phyloP scores from a whole-genome alignment of 2,113 vertebrate genomes.

The Seriola rivoliana region DNA sequence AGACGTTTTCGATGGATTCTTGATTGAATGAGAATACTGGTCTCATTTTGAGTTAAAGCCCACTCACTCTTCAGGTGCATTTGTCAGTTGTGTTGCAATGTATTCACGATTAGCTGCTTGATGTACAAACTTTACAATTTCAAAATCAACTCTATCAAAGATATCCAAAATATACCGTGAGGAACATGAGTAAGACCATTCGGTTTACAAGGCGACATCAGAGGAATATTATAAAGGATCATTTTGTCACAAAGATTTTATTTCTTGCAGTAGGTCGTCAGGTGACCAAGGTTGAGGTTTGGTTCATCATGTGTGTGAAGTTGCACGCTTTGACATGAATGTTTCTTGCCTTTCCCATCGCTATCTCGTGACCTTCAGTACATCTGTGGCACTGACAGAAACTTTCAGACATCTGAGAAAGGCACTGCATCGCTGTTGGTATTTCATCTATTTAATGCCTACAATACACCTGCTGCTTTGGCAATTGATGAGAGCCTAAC shows the following conservation, averaged over 20 bases:
- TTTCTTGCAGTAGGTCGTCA: constrained; percentile 4
- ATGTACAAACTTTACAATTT: background rate
- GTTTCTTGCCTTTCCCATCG: constrained; percentile 1
- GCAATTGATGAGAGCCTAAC: background rate
- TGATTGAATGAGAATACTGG: background rate
- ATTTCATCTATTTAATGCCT: constrained; percentile 7
- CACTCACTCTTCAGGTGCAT: background rate
- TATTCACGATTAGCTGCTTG: background rate
- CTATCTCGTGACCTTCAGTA: background rate
- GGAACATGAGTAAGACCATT: background rate
- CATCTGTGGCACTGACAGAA: background rate
- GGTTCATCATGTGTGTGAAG: constrained; percentile 10
- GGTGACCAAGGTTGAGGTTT: background rate
- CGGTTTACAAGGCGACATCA: background rate
- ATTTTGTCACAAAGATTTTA: constrained; percentile 13
- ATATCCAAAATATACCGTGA: background rate
- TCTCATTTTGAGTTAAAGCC: background rate
- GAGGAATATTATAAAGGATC: background rate
- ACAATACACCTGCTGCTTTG: background rate
- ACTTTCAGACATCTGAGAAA: background rate
- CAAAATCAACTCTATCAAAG: background rate
- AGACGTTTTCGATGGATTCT: background rate
- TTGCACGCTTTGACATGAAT: constrained; percentile 3
- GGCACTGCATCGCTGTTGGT: background rate
- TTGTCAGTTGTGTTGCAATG: background rate